Conservation (phyloP, 2,888 invertebrate species). For the Coleophora deauratella region DNA sequence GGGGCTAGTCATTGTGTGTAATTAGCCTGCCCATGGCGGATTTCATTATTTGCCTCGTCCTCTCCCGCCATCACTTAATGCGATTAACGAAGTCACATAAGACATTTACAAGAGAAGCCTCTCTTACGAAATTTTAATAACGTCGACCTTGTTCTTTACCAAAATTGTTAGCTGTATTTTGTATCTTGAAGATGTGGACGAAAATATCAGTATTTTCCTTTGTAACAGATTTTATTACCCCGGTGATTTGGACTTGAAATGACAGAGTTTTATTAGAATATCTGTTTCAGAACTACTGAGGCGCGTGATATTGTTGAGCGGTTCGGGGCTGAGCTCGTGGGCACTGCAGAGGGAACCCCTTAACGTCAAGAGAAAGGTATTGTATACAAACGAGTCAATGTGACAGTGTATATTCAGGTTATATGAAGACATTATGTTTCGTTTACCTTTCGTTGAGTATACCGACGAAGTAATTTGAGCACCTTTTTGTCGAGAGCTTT, state of each 20-base stretch:
- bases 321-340: slow-evolving; percentile 94
- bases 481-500: too few relatives aligned
- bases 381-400: too few relatives aligned
- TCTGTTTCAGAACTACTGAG: slow-evolving; percentile 86
- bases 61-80: slow-evolving; percentile 47
- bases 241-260: slow-evolving; percentile 42
- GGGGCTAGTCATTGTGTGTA: slow-evolving; percentile 42
- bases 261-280: slow-evolving; percentile 56
- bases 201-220: slow-evolving; percentile 38
- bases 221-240: slow-evolving; percentile 39
- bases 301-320: slow-evolving; percentile 90
- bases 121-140: slow-evolving; percentile 33
- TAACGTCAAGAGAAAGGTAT: slow-evolving; percentile 80
- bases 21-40: slow-evolving; percentile 45
- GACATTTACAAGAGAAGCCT: slow-evolving; percentile 35
- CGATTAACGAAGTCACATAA: slow-evolving; percentile 50
- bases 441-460: too few relatives aligned
- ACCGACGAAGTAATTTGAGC: too few relatives aligned
- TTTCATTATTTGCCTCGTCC: slow-evolving; percentile 52
- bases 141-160: slow-evolving; percentile 27
- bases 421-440: too few relatives aligned
- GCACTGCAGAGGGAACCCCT: slow-evolving; percentile 90
- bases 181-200: slow-evolving; percentile 18
- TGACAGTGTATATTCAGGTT: too few relatives aligned
- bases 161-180: slow-evolving; percentile 18